Evolutionary conservation across 1,140 invertebrate species (phyloP).

Genomic region (Cyrtorhinus lividipennis): DNA sequence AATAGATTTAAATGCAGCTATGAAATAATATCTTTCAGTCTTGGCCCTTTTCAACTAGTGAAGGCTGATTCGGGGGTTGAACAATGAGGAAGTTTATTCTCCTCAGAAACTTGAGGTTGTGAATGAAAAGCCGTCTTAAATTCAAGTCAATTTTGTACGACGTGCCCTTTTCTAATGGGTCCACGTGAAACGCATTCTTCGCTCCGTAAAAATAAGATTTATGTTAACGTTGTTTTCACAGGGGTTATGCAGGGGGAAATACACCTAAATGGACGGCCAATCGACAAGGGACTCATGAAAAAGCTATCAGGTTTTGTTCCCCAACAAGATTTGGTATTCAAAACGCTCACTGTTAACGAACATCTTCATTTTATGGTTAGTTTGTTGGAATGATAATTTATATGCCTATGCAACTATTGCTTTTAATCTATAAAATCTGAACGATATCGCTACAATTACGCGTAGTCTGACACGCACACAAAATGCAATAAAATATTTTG

Average conservation of each 20-base stretch:
- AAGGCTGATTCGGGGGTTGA: not conserved
- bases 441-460: not conserved
- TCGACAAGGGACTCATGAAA: conserved; percentile 42
- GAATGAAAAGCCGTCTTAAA: not conserved
- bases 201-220: not conserved
- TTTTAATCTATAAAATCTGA: not conserved
- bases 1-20: too few relatives aligned
- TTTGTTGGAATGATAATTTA: conserved; percentile 5
- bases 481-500: not conserved
- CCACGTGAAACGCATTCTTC: not conserved
- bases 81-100: not conserved
- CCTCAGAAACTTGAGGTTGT: not conserved
- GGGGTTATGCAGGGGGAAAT: conserved; percentile 43
- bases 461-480: too few relatives aligned
- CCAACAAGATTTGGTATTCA: conserved; percentile 50
- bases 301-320: conserved; percentile 56
- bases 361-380: conserved; percentile 61
- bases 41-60: too few relatives aligned
- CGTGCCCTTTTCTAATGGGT: not conserved
- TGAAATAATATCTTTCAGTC: too few relatives aligned
- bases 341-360: conserved; percentile 51
- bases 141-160: too few relatives aligned
- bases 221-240: conserved; percentile 19
- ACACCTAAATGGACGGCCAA: conserved; percentile 44
- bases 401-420: not conserved